A percentile compares a stretch with the other conserved stretches of the same genome.
Evolutionary conservation across 2,888 invertebrate genomes (phyloP).

Genomic region (Chloromyia formosa): DNA sequence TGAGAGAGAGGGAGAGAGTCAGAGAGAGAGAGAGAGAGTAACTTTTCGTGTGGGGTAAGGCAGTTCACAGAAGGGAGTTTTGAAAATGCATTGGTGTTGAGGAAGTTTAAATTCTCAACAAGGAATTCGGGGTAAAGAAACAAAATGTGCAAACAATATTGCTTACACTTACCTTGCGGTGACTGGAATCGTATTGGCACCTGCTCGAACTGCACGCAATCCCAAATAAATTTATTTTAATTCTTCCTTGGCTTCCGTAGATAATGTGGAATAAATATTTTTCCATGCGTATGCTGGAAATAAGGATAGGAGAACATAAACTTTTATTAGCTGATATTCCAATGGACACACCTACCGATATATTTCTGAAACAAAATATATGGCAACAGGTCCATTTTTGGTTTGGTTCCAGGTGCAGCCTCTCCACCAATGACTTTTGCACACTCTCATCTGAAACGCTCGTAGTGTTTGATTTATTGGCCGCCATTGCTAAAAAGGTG

Average conservation of each 20-base stretch:
- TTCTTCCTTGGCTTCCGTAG: conserved; percentile 73
- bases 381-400: conserved; percentile 79
- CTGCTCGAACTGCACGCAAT: conserved; percentile 74
- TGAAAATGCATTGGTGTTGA: no score
- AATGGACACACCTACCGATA: conserved; percentile 83
- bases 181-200: conserved; percentile 77
- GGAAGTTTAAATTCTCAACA: no score
- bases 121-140: no score
- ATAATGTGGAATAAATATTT: conserved; percentile 84
- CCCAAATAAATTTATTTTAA: conserved; percentile 84
- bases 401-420: conserved; percentile 63
- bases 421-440: conserved; percentile 60
- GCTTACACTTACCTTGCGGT: conserved; percentile 70
- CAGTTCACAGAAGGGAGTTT: no score
- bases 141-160: no score
- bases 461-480: conserved; percentile 55
- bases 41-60: no score
- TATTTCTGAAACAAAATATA: no score
- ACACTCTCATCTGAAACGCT: conserved; percentile 55
- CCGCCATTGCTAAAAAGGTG: no score
- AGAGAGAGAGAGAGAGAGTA: no score
- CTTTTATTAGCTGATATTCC: no score
- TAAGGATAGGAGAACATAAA: no score
- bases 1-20: no score
- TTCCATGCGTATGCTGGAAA: conserved; percentile 81